Conservation (phyloP, 2,113 vertebrate species). For the Camelus bactrianus region DNA sequence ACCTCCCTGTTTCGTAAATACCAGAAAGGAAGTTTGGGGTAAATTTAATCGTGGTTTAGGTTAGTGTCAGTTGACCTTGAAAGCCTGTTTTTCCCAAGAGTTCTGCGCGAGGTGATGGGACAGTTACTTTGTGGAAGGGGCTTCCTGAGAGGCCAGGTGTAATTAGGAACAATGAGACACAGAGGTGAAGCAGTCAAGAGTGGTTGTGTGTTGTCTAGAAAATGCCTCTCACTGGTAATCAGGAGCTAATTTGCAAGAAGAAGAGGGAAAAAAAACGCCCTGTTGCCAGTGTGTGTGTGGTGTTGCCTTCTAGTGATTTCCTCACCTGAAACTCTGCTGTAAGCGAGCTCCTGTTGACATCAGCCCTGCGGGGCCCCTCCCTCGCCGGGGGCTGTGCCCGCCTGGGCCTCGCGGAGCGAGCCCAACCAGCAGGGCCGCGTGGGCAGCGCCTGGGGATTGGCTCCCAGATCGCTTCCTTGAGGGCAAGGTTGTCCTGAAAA, state of each 20-base stretch:
- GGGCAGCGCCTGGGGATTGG: slow-evolving; percentile 78
- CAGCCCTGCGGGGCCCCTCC: slow-evolving; percentile 32
- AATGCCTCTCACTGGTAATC: slow-evolving; percentile 22
- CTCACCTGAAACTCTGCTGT: slow-evolving; percentile 73
- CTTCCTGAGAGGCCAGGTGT: slow-evolving; percentile 14
- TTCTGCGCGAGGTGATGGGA: no score
- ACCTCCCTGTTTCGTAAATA: background rate
- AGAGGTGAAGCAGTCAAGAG: background rate
- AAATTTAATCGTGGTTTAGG: background rate
- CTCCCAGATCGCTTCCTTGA: slow-evolving; percentile 83
- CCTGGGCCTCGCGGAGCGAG: slow-evolving; percentile 50
- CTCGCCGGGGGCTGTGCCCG: slow-evolving; percentile 30
- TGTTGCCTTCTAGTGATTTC: slow-evolving; percentile 67
- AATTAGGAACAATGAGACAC: slow-evolving; percentile 28
- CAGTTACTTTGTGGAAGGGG: background rate
- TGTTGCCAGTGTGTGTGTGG: slow-evolving; percentile 40
- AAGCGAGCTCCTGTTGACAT: slow-evolving; percentile 55
- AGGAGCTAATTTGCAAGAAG: slow-evolving; percentile 54
- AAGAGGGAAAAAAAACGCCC: slow-evolving; percentile 4
- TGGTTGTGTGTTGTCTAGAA: slow-evolving; percentile 6
- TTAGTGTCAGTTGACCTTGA: background rate
- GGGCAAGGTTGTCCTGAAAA: slow-evolving; percentile 87
- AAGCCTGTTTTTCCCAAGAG: background rate
- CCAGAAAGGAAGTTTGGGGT: background rate
- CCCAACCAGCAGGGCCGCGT: slow-evolving; percentile 70